phyloP scores from a whole-genome alignment of 2,797 vertebrate genomes.

The Squalus acanthias region DNA sequence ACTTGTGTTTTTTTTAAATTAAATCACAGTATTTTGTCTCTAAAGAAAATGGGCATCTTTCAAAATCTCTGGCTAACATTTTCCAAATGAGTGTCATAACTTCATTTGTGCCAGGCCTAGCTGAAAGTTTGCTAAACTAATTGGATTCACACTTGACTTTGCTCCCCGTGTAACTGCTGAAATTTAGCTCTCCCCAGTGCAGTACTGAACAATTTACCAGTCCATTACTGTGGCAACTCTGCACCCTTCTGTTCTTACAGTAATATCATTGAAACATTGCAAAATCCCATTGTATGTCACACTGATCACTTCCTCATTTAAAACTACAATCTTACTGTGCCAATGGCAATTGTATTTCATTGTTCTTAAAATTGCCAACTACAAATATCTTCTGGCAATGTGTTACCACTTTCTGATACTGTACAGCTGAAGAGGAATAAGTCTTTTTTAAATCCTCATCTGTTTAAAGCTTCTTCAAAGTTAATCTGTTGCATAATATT shows the following conservation, averaged over 20 bases:
- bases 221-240: background rate
- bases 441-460: background rate
- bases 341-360: background rate
- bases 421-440: background rate
- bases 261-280: background rate
- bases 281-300: background rate
- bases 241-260: background rate
- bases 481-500: background rate
- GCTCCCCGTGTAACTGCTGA: background rate
- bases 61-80: background rate
- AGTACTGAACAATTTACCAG: background rate
- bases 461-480: background rate
- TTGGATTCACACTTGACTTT: background rate
- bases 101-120: background rate
- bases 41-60: background rate
- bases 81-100: background rate
- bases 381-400: background rate
- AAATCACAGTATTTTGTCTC: background rate
- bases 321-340: background rate
- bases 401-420: background rate
- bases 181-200: background rate
- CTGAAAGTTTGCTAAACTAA: background rate
- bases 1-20: background rate
- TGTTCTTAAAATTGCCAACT: background rate
- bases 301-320: background rate